These are phyloP conservation scores for Bos indicus DNA, from an alignment of 2,113 vertebrate species.

Conservation along the genomic window DNA sequence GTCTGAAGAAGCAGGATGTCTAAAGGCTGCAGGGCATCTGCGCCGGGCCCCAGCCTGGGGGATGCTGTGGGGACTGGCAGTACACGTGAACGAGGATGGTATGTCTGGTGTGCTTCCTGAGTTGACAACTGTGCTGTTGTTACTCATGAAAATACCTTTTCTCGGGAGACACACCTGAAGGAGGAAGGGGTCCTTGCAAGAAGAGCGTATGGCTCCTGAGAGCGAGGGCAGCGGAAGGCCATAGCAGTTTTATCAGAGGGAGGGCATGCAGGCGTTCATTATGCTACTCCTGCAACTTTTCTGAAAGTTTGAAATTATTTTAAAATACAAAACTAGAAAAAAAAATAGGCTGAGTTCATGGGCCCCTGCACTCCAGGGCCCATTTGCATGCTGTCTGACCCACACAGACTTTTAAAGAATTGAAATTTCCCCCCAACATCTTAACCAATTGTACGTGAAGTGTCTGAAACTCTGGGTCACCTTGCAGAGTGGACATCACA, in stretches of 20 bases:
- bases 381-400: no score
- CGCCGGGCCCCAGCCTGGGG: neutral
- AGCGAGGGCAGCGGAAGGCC: neutral
- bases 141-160: accelerated
- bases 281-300: neutral
- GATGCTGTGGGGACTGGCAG: neutral
- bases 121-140: neutral
- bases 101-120: neutral
- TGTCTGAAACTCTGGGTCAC: neutral
- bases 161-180: no score
- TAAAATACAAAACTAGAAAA: neutral
- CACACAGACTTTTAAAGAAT: neutral
- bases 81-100: accelerated
- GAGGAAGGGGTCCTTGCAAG: accelerated
- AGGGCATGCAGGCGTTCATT: accelerated
- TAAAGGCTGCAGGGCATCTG: neutral
- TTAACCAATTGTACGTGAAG: neutral
- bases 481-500: neutral
- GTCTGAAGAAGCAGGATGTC: neutral
- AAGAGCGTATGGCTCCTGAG: neutral
- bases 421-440: neutral
- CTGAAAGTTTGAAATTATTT: neutral
- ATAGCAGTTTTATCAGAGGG: neutral
- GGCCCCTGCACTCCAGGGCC: neutral
- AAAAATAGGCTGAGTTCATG: neutral